Conservation (phyloP, 2,888 invertebrate genomes). For the Anthophora plumipes region DNA sequence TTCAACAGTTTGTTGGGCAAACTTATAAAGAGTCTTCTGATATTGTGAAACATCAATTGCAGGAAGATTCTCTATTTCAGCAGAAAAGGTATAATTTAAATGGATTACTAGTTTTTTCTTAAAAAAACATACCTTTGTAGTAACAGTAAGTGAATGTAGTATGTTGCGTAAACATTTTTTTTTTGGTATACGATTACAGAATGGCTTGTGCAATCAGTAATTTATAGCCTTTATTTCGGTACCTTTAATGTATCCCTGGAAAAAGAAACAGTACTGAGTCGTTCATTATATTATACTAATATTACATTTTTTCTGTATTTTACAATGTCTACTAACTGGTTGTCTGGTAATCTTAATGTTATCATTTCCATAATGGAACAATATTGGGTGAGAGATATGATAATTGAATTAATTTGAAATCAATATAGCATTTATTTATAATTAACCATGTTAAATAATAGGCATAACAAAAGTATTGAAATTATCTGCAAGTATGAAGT, state of each 20-base stretch:
- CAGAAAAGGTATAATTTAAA: slow-evolving; percentile 55
- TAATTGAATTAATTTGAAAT: slow-evolving; percentile 35
- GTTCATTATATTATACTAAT: slow-evolving; percentile 54
- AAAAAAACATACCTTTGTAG: slow-evolving; percentile 56
- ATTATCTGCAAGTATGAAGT: slow-evolving; percentile 31
- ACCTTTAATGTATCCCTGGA: slow-evolving; percentile 55
- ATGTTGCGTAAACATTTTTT: slow-evolving; percentile 51
- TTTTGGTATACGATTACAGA: slow-evolving; percentile 56
- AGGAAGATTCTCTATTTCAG: slow-evolving; percentile 46
- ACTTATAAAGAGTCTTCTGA: slow-evolving; percentile 58
- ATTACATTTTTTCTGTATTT: slow-evolving; percentile 47
- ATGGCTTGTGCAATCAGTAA: slow-evolving; percentile 64
- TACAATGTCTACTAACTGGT: slow-evolving; percentile 60
- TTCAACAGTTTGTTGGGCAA: slow-evolving; percentile 55
- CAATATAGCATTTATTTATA: slow-evolving; percentile 52
- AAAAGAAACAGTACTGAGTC: slow-evolving; percentile 44
- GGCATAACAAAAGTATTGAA: slow-evolving; percentile 37
- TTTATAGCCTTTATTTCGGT: slow-evolving; percentile 61
- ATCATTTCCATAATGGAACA: slow-evolving; percentile 42
- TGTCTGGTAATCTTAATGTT: slow-evolving; percentile 48
- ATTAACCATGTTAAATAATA: slow-evolving; percentile 27
- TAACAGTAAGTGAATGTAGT: slow-evolving; percentile 55
- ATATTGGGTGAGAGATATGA: slow-evolving; percentile 34
- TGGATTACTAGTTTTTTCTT: slow-evolving; percentile 54
- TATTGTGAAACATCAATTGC: slow-evolving; percentile 42